Evolutionary conservation across 2,113 vertebrate species (phyloP).

Genomic region (Eclectus roratus): DNA sequence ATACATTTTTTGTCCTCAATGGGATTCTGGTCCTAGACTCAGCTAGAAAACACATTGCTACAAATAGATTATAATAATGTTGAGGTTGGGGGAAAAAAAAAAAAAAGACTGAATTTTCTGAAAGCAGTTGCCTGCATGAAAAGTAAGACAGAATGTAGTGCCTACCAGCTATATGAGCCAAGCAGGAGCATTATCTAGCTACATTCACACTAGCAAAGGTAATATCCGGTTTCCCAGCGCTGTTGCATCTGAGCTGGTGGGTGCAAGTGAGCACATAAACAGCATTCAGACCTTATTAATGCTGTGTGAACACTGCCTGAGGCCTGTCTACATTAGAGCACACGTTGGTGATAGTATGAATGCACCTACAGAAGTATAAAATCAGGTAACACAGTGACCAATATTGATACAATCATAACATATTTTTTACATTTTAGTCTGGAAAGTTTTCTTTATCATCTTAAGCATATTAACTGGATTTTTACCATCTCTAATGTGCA

Average conservation of each 20-base stretch:
- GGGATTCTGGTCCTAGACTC: neutral
- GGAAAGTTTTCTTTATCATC: neutral
- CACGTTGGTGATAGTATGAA: neutral
- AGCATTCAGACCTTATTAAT: neutral
- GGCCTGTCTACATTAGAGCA: rapidly evolving
- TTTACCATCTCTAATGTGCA: neutral
- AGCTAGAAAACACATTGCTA: neutral
- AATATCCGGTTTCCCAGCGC: neutral
- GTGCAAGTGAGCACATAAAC: neutral
- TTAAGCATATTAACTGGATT: neutral
- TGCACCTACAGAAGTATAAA: neutral
- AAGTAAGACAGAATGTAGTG: neutral
- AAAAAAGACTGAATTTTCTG: neutral
- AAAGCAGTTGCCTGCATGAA: neutral
- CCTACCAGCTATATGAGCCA: neutral
- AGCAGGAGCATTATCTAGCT: neutral
- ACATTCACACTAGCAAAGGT: neutral
- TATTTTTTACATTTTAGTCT: neutral
- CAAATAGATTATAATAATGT: neutral
- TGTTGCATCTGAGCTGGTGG: neutral
- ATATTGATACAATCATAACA: neutral
- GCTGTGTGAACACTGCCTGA: neutral
- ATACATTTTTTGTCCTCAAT: neutral
- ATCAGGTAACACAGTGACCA: neutral
- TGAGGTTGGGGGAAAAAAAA: neutral